Percentiles rank a stretch among this genome's conserved stretches.
phyloP scores from a whole-genome alignment of 2,888 invertebrate species.

The Caenorhabditis parvicauda region DNA sequence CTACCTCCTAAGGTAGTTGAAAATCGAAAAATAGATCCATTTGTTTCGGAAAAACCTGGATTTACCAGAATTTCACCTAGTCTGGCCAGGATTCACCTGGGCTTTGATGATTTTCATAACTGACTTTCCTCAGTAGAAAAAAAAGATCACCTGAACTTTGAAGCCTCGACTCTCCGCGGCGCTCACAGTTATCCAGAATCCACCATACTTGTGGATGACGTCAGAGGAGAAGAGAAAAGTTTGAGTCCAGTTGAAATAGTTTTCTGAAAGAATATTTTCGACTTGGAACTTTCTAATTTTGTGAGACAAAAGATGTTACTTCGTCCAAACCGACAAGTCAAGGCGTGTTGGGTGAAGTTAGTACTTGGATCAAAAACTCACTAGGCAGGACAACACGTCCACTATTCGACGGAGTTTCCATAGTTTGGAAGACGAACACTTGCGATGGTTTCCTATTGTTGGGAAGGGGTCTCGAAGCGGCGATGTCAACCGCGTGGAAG shows the following conservation, averaged over 20 bases:
- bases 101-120: too few relatives aligned
- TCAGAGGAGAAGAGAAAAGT: constrained; percentile 67
- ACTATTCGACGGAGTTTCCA: constrained; percentile 39
- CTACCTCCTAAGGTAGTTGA: too few relatives aligned
- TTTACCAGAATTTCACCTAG: background rate
- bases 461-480: constrained; percentile 11
- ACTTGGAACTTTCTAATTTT: too few relatives aligned
- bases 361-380: background rate
- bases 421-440: constrained; percentile 23
- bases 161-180: constrained; percentile 40
- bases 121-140: background rate
- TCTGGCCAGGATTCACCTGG: too few relatives aligned
- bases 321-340: too few relatives aligned
- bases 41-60: too few relatives aligned
- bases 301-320: too few relatives aligned
- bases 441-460: constrained; percentile 9
- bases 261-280: constrained; percentile 7
- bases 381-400: constrained; percentile 14
- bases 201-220: constrained; percentile 65
- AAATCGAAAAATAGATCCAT: too few relatives aligned
- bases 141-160: constrained; percentile 32
- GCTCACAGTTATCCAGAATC: constrained; percentile 44
- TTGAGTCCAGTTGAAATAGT: constrained; percentile 68
- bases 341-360: background rate
- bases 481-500: constrained; percentile 65